These are phyloP conservation scores for Euzetes globulus DNA, from an alignment of 2,888 invertebrate genomes.

Conservation along the genomic window DNA sequence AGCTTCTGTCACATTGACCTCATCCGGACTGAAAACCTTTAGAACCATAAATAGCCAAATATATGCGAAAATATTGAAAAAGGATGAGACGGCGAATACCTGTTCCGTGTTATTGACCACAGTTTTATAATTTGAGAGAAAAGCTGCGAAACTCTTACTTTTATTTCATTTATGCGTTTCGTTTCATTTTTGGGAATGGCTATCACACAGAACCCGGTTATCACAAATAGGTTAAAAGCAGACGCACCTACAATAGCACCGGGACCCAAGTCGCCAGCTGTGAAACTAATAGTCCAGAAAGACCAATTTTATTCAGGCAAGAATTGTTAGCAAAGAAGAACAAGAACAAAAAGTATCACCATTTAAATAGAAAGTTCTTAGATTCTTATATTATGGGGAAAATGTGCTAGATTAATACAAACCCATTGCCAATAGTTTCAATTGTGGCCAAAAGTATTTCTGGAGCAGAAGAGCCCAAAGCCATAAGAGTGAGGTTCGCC, in stretches of 20 bases:
- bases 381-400: too few species aligned
- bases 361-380: too few species aligned
- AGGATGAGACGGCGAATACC: constrained; percentile 51
- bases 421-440: constrained; percentile 50
- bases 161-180: constrained; percentile 49
- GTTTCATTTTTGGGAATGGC: constrained; percentile 49
- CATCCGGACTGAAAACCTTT: constrained; percentile 47
- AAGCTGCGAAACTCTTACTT: constrained; percentile 44
- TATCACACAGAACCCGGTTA: constrained; percentile 53
- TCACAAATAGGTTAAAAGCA: constrained; percentile 55
- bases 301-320: too few species aligned
- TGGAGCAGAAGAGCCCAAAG: constrained; percentile 54
- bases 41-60: constrained; percentile 55
- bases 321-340: too few species aligned
- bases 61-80: constrained; percentile 54
- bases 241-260: constrained; percentile 57
- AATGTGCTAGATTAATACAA: too few species aligned
- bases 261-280: constrained; percentile 53
- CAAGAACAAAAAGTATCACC: too few species aligned
- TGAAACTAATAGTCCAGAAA: too few species aligned
- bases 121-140: background rate
- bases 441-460: constrained; percentile 54
- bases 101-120: constrained; percentile 37
- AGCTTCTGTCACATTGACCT: constrained; percentile 56
- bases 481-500: constrained; percentile 55